Base-by-base conservation (phyloP, 1,140 invertebrate species). In the Tyrophagus putrescentiae region DNA sequence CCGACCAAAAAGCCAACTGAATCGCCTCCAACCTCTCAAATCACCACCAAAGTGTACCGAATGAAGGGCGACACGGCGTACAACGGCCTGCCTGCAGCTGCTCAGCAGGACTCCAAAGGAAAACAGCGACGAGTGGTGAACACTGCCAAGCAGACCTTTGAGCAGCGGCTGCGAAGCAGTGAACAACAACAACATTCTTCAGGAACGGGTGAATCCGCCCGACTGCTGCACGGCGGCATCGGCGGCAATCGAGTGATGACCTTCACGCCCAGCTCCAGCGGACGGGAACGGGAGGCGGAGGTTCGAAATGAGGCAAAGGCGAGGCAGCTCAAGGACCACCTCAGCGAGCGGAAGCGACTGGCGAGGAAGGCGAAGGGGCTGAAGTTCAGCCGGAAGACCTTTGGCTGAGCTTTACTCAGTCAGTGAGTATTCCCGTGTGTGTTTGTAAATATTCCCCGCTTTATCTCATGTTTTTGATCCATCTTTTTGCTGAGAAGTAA, bases 181-280 rank as follows among this genome's bases (percentile, higher is more conserved):
- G 16, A 42, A 27, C 21, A n/a, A n/a, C 11, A 13, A 27, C 31
- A 7, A 29, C 25, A 6, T 6, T 29, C 13, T 27, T 13, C 31
- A 48, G 36, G 13, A 13, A 39, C 11, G 32, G 44, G n/a, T 25
- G 16, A 25, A 57, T 45, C 18, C 28, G 25, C 33, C 29, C 33
- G 21, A 29, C 23, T 59, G 21, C 39, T 59, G 21, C 36, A 59
- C 11, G 56, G 56, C 21, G 54, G 56, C n/a, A 42, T 57, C 28
- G n/a, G 25, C 9, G 57, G 57, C 4, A 59, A 59, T 45, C 57
- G 57, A 11, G 23, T 59, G 6, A 59, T 59, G 57, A 59, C 57
- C 31, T 59, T 59, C 28, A 23, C n/a, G 3, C 16, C 41, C 16
- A 11, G 44, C 39, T 18, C 28, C 11, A 9, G 29, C 23, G 56